Evolutionary conservation across 1,140 invertebrate genomes (phyloP).

Genomic region (Cepaea nemoralis): DNA sequence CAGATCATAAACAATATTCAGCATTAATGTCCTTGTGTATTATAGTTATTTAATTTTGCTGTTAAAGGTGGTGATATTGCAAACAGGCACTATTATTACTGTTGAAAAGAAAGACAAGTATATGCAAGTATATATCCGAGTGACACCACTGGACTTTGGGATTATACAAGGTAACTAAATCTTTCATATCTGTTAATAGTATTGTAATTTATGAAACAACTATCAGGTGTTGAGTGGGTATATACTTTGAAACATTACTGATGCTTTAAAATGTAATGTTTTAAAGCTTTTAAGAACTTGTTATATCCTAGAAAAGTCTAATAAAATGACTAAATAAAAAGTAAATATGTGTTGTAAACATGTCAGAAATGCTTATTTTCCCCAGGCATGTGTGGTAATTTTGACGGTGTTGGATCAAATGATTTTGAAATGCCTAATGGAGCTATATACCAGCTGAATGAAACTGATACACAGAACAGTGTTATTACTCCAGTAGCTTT

Average conservation of each 20-base stretch:
- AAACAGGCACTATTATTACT: not conserved
- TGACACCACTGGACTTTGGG: not conserved
- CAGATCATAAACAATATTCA: too few relatives aligned
- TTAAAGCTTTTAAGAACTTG: too few relatives aligned
- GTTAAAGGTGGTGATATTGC: not conserved
- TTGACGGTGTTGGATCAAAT: slow-evolving; percentile 1
- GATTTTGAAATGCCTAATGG: slow-evolving; percentile 16
- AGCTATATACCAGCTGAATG: not conserved
- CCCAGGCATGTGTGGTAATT: slow-evolving; percentile 20
- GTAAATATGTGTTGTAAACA: too few relatives aligned
- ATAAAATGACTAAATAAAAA: too few relatives aligned
- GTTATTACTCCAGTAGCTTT: not conserved
- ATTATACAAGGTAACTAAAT: not conserved
- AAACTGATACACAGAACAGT: not conserved
- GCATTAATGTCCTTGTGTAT: too few relatives aligned
- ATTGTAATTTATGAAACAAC: too few relatives aligned
- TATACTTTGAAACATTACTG: too few relatives aligned
- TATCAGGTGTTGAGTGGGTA: too few relatives aligned
- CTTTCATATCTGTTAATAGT: too few relatives aligned
- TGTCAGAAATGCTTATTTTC: not conserved
- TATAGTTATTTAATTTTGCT: not conserved
- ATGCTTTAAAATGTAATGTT: too few relatives aligned
- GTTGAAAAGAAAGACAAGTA: not conserved
- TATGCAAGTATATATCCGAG: not conserved
- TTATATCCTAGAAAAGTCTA: too few relatives aligned